Percentiles rank a stretch among this genome's conserved stretches.
These are phyloP conservation scores for Eonycteris spelaea DNA, from an alignment of 2,113 vertebrate genomes.

Conservation along the genomic window DNA sequence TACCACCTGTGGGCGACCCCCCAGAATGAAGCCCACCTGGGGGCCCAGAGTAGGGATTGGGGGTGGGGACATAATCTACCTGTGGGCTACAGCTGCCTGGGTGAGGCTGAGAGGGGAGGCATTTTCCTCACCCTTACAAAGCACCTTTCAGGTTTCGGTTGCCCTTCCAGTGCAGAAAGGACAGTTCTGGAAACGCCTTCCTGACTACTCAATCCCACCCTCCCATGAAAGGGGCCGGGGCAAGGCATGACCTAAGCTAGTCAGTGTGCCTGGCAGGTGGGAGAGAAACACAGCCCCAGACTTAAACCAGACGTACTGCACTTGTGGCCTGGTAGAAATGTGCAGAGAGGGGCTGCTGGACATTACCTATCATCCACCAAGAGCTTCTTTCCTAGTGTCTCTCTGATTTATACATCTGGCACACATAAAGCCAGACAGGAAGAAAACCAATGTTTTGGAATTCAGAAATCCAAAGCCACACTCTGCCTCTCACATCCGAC, in stretches of 20 bases:
- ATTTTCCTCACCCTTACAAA: neutral
- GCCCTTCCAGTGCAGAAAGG: neutral
- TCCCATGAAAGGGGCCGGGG: no score
- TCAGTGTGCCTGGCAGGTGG: no score
- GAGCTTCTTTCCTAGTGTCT: neutral
- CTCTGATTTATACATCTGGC: neutral
- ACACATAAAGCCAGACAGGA: neutral
- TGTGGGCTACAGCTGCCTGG: neutral
- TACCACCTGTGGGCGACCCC: neutral
- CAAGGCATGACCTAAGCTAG: neutral
- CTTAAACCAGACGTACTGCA: neutral
- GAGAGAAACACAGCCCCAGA: no score
- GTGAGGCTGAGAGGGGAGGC: no score
- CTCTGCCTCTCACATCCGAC: neutral
- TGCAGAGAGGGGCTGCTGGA: neutral
- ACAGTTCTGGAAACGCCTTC: neutral
- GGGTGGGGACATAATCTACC: neutral
- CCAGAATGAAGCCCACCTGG: neutral
- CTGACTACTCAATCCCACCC: no score
- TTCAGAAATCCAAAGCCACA: neutral
- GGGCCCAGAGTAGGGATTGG: no score
- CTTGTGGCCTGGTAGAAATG: neutral
- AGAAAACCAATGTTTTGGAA: neutral
- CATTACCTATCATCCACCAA: fast-evolving
- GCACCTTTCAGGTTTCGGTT: neutral